These are phyloP conservation scores for Chelon auratus DNA, from an alignment of 2,797 vertebrate genomes.

Conservation along the genomic window DNA sequence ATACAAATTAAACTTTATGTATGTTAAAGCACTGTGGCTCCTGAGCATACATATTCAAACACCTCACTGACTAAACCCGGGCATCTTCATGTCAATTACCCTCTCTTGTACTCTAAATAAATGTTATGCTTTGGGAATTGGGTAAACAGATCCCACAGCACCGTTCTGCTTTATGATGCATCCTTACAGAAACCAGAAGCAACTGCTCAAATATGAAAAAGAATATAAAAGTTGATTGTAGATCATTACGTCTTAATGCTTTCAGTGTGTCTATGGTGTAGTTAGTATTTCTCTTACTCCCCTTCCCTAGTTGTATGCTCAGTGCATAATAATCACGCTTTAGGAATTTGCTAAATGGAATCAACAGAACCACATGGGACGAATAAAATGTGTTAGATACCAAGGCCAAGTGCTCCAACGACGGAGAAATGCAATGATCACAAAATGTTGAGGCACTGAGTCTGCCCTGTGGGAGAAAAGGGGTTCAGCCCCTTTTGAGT, in stretches of 20 bases:
- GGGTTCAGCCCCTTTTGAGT: slow-evolving; percentile 56
- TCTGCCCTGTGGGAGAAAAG: slow-evolving; percentile 61
- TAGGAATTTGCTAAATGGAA: slow-evolving; percentile 69
- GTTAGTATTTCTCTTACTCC: slow-evolving; percentile 29
- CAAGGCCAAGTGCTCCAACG: slow-evolving; percentile 65
- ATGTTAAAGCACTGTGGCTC: slow-evolving; percentile 8
- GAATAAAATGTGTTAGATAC: slow-evolving; percentile 76
- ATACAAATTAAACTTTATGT: slow-evolving; percentile 19
- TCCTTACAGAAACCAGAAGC: slow-evolving; percentile 53
- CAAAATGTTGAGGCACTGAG: slow-evolving; percentile 58
- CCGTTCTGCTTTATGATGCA: slow-evolving; percentile 16
- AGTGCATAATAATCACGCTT: slow-evolving; percentile 61
- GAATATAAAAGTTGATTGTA: slow-evolving; percentile 63
- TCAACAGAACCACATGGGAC: slow-evolving; percentile 75
- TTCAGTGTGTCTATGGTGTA: slow-evolving; percentile 56
- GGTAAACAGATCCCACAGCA: slow-evolving; percentile 13
- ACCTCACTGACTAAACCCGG: slow-evolving; percentile 9
- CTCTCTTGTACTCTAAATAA: slow-evolving; percentile 37
- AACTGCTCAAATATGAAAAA: slow-evolving; percentile 53
- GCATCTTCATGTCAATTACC: slow-evolving; percentile 25
- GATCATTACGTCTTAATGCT: slow-evolving; percentile 63
- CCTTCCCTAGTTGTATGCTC: slow-evolving; percentile 11
- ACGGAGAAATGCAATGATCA: slow-evolving; percentile 74
- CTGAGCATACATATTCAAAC: slow-evolving; percentile 25
- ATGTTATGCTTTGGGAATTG: slow-evolving; percentile 31